phyloP scores from a whole-genome alignment of 2,113 vertebrate species.

The Montifringilla adamsi region DNA sequence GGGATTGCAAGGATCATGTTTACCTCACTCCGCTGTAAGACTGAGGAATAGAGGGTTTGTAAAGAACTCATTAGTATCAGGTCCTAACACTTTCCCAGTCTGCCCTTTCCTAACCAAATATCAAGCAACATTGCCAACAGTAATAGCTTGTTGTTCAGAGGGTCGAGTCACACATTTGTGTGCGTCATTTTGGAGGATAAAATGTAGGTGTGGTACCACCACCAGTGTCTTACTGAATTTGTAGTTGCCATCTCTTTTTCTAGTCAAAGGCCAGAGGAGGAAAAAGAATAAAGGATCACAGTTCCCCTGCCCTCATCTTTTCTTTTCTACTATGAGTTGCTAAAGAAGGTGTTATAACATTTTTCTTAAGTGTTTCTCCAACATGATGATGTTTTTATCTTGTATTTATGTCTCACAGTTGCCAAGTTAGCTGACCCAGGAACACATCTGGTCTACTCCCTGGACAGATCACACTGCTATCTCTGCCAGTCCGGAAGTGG shows the following conservation, averaged over 20 bases:
- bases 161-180: neutral
- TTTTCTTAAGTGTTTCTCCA: neutral
- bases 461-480: neutral
- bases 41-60: neutral
- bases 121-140: neutral
- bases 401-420: neutral
- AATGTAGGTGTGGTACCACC: neutral
- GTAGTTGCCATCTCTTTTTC: neutral
- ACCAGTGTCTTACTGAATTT: neutral
- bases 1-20: neutral
- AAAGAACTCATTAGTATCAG: neutral
- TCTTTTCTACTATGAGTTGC: neutral
- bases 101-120: neutral
- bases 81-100: neutral
- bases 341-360: neutral
- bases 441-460: slow-evolving; percentile 1
- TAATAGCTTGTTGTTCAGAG: neutral
- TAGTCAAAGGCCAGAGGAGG: neutral
- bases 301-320: neutral
- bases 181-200: neutral
- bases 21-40: neutral
- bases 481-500: slow-evolving; percentile 42
- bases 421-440: slow-evolving; percentile 45
- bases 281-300: neutral
- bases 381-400: slow-evolving; percentile 37